These are phyloP conservation scores for Trichogramma pretiosum DNA, from an alignment of 1,140 invertebrate species.

Conservation along the genomic window DNA sequence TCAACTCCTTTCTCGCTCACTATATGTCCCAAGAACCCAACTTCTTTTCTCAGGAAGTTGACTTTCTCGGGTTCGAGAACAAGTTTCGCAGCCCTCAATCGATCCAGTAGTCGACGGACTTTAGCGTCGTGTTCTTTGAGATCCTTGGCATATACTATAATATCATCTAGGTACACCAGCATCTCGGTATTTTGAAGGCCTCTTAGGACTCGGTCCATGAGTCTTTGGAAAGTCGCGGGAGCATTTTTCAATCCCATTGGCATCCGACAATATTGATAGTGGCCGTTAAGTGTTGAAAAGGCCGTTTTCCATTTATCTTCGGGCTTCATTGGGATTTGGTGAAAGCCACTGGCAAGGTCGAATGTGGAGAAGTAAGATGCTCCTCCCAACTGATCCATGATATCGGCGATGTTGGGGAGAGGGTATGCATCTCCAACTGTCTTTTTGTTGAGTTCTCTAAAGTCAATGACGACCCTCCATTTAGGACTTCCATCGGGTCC, in stretches of 20 bases:
- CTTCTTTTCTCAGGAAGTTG: not conserved
- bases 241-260: not conserved
- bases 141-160: not conserved
- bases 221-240: not conserved
- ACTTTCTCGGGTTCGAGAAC: too few species aligned
- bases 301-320: slow-evolving; percentile 23
- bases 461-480: too few species aligned
- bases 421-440: too few species aligned
- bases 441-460: too few species aligned
- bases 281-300: too few species aligned
- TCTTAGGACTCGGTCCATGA: not conserved
- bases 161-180: not conserved
- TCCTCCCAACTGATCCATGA: too few species aligned
- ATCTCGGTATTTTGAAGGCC: not conserved
- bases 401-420: too few species aligned
- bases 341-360: too few species aligned
- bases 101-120: not conserved
- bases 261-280: slow-evolving; percentile 26
- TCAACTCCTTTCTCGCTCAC: not conserved
- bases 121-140: not conserved
- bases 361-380: too few species aligned
- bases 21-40: not conserved
- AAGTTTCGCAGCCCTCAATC: not conserved
- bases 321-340: slow-evolving; percentile 15
- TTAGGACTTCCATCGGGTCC: too few species aligned